phyloP scores from a whole-genome alignment of 2,797 vertebrate genomes.

The Zonotrichia albicollis region DNA sequence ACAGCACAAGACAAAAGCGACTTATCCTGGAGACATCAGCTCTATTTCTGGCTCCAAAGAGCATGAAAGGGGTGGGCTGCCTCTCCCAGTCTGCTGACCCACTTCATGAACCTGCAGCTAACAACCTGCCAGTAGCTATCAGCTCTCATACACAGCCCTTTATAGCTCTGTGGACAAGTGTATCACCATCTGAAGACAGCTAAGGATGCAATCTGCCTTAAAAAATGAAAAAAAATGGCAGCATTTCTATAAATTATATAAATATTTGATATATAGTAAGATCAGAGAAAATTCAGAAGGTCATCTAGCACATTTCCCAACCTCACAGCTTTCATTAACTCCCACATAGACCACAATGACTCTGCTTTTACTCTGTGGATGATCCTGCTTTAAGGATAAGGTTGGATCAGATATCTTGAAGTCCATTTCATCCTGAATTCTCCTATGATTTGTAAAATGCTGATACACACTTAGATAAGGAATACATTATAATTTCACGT shows the following conservation, averaged over 20 bases:
- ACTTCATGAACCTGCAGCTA: background rate
- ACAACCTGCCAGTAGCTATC: background rate
- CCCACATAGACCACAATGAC: background rate
- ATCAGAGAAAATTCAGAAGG: background rate
- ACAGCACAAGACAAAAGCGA: background rate
- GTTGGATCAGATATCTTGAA: background rate
- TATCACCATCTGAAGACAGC: background rate
- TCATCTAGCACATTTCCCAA: background rate
- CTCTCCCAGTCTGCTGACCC: background rate
- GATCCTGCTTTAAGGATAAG: background rate
- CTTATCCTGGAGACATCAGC: background rate
- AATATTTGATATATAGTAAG: background rate
- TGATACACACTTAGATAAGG: background rate
- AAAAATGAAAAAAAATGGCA: background rate
- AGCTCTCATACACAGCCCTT: background rate
- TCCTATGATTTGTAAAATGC: background rate
- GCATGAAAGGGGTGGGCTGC: background rate
- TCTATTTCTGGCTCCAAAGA: background rate
- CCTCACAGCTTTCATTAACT: background rate
- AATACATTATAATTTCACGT: background rate
- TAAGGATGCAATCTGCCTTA: background rate
- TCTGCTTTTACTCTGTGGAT: background rate
- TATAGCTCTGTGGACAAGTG: background rate
- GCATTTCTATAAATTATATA: background rate
- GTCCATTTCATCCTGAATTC: background rate